A percentile compares a stretch with the other conserved stretches of the same genome.
These are phyloP conservation scores for Dolomedes plantarius DNA, from an alignment of 2,888 invertebrate genomes.

Conservation along the genomic window DNA sequence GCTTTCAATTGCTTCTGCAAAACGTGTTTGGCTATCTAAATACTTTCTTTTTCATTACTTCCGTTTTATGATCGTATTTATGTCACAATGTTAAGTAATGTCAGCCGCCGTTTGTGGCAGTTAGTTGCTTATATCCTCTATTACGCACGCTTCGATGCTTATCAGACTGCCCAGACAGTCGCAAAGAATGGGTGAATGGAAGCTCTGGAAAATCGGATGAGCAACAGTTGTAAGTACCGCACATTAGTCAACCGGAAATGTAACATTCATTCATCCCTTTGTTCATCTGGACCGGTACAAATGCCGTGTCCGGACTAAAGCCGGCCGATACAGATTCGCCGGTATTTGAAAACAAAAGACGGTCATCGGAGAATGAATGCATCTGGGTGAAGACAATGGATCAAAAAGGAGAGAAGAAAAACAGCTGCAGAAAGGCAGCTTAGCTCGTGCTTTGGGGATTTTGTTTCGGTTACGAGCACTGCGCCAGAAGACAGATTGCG, in stretches of 20 bases:
- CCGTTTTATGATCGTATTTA: neutral
- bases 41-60: too few species aligned
- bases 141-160: neutral
- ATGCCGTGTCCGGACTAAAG: neutral
- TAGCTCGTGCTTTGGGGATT: slow-evolving; percentile 29
- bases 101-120: neutral
- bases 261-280: neutral
- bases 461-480: slow-evolving; percentile 32
- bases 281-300: neutral
- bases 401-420: slow-evolving; percentile 21
- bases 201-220: neutral
- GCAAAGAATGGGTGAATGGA: neutral
- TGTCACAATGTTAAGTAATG: neutral
- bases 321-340: neutral
- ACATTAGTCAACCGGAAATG: slow-evolving; percentile 6
- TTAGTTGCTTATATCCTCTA: neutral
- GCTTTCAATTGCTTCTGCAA: too few species aligned
- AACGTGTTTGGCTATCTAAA: too few species aligned
- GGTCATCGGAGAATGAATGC: neutral
- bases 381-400: slow-evolving; percentile 33
- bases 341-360: neutral
- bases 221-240: neutral
- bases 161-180: neutral
- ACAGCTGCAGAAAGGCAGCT: neutral
- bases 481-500: neutral